Percentiles rank a stretch among this genome's conserved stretches.
These are phyloP conservation scores for Illadopsis cleaveri DNA, from an alignment of 2,113 vertebrate genomes.

Conservation along the genomic window DNA sequence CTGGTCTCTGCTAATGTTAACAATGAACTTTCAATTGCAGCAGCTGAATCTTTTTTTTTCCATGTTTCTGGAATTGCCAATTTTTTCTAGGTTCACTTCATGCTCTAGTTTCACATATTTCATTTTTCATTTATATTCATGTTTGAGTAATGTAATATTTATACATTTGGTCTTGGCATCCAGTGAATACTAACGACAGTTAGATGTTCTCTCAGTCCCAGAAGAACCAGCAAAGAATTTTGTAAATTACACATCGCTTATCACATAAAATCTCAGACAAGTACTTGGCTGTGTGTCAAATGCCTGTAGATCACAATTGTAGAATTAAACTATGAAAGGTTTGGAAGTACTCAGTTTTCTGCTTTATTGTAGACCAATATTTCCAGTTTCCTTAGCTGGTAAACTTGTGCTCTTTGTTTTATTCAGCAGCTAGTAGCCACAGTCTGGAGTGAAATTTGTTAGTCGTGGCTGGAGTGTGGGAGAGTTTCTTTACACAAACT, in stretches of 20 bases:
- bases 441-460: not conserved
- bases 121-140: constrained; percentile 49
- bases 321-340: not conserved
- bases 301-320: not conserved
- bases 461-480: not conserved
- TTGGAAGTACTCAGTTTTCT: not conserved
- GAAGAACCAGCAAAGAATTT: constrained; percentile 41
- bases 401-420: not conserved
- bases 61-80: not conserved
- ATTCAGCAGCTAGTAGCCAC: not conserved
- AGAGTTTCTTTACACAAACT: not conserved
- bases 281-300: constrained; percentile 32
- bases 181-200: constrained; percentile 25
- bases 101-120: not conserved
- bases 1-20: not conserved
- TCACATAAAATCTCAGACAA: constrained; percentile 14
- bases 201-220: constrained; percentile 17
- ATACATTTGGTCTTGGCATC: constrained; percentile 44
- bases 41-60: not conserved
- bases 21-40: not conserved
- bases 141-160: constrained; percentile 48
- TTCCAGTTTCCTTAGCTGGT: not conserved
- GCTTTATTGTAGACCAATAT: not conserved
- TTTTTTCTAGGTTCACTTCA: not conserved
- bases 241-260: constrained; percentile 41